phyloP scores from a whole-genome alignment of 2,113 vertebrate genomes.

The Brienomyrus brachyistius region DNA sequence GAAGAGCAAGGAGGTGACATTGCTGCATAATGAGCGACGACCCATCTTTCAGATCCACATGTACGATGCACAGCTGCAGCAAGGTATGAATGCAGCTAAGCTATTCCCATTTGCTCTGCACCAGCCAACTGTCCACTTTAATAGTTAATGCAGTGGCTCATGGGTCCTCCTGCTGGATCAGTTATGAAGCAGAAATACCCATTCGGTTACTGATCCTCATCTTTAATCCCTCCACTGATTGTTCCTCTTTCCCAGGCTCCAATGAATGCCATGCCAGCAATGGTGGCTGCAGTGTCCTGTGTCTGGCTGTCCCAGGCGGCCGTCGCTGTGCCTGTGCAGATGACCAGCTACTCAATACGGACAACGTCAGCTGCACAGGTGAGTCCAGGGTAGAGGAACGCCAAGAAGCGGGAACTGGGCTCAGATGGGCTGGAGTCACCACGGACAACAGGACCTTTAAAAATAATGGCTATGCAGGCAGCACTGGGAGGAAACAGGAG shows the following conservation, averaged over 20 bases:
- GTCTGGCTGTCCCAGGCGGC: constrained; percentile 75
- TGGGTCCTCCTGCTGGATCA: not conserved
- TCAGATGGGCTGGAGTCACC: not conserved
- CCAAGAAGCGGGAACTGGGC: not conserved
- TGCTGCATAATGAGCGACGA: constrained; percentile 83
- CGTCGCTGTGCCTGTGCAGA: constrained; percentile 85
- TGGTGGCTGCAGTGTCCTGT: constrained; percentile 88
- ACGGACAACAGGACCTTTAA: not conserved
- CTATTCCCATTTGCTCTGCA: not conserved
- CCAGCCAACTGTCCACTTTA: not conserved
- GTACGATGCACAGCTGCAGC: constrained; percentile 91
- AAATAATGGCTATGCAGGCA: not conserved
- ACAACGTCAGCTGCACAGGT: constrained; percentile 88
- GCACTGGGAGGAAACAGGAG: not conserved
- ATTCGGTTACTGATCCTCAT: not conserved
- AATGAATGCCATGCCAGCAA: constrained; percentile 85
- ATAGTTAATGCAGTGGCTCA: not conserved
- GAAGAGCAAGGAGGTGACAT: constrained; percentile 68
- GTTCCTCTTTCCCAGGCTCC: constrained; percentile 58
- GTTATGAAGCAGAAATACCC: not conserved
- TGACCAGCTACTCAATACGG: constrained; percentile 74
- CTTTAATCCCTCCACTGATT: not conserved
- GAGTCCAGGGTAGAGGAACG: constrained; percentile 5
- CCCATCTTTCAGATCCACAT: constrained; percentile 95
- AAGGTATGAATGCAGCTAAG: constrained; percentile 59